Evolutionary conservation across 2,888 invertebrate genomes (phyloP).

Genomic region (Torymus aiolomorphi): DNA sequence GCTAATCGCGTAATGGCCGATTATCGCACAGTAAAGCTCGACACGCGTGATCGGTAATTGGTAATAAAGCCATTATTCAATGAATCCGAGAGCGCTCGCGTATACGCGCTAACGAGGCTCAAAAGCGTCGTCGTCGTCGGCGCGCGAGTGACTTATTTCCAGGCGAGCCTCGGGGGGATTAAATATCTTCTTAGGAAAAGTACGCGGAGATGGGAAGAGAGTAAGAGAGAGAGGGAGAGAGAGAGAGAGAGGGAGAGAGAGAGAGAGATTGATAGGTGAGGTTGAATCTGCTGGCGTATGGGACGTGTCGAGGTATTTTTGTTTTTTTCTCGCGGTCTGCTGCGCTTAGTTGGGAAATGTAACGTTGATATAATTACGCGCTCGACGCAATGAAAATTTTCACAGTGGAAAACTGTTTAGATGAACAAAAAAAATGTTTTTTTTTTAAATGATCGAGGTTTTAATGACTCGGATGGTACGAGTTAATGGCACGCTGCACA

Average conservation of each 20-base stretch:
- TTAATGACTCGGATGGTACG: too few relatives aligned
- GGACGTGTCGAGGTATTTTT: too few relatives aligned
- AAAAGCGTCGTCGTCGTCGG: background rate
- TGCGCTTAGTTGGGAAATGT: too few relatives aligned
- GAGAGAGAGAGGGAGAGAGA: too few relatives aligned
- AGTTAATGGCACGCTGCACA: too few relatives aligned
- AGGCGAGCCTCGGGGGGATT: constrained; percentile 30
- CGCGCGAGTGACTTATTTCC: background rate
- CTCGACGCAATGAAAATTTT: too few relatives aligned
- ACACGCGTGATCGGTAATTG: constrained; percentile 51
- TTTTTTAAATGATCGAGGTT: too few relatives aligned
- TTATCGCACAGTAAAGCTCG: background rate
- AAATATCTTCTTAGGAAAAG: constrained; percentile 42
- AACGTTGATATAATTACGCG: too few relatives aligned
- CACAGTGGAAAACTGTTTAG: too few relatives aligned
- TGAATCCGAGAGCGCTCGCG: constrained; percentile 10
- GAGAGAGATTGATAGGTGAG: constrained; percentile 31
- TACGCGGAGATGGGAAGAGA: background rate
- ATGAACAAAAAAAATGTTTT: too few relatives aligned
- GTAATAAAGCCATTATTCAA: constrained; percentile 57
- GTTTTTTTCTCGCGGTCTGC: too few relatives aligned
- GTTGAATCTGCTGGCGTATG: constrained; percentile 7
- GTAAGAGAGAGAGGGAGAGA: background rate
- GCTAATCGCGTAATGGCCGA: constrained; percentile 38
- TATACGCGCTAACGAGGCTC: constrained; percentile 41